Base-by-base conservation (phyloP, 1,140 invertebrate genomes). In the Lethocerus indicus region DNA sequence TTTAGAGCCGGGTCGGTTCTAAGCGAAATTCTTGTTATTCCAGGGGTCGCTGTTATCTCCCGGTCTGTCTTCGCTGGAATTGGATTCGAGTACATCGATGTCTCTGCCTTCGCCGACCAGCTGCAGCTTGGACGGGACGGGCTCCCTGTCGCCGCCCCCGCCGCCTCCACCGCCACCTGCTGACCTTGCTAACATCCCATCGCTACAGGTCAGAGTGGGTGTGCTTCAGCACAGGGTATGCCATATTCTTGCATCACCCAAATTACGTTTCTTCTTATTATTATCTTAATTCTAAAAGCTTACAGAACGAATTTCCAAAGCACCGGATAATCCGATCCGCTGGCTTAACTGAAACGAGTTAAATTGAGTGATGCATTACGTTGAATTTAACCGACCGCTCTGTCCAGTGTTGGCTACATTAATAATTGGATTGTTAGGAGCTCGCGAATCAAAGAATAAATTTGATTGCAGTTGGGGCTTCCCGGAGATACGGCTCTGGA, bases 401-500 rank as follows among this genome's bases (percentile, higher is more conserved):
- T n/a, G n/a, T n/a, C n/a, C n/a, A n/a, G n/a, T n/a, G n/a, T n/a
- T n/a, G n/a, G n/a, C n/a, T n/a, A n/a, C n/a, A n/a, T n/a, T n/a
- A n/a, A n/a, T n/a, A n/a, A n/a, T n/a, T n/a, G n/a, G n/a, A n/a
- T n/a, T n/a, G n/a, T n/a, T n/a, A n/a, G n/a, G n/a, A n/a, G n/a
- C n/a, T n/a, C n/a, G n/a, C n/a, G n/a, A n/a, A n/a, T n/a, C n/a
- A n/a, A n/a, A n/a, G n/a, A n/a, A n/a, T 60, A 53, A 58, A 62
- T 64, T 57, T 59, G 54, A 58, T 73, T 73, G 56, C 68, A 90
- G 87, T 69, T 91, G 66, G 87, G 87, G 52, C 65, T 91, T 26
- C 85, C 88, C 9, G 77, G 79, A 41, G 86, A 90, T 61, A 76
- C 86, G 14, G 83, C 87, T 43, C 65, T 98, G 46, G 94, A 98